Conservation (phyloP, 1,140 invertebrate genomes). For the Lasioglossum albipes region DNA sequence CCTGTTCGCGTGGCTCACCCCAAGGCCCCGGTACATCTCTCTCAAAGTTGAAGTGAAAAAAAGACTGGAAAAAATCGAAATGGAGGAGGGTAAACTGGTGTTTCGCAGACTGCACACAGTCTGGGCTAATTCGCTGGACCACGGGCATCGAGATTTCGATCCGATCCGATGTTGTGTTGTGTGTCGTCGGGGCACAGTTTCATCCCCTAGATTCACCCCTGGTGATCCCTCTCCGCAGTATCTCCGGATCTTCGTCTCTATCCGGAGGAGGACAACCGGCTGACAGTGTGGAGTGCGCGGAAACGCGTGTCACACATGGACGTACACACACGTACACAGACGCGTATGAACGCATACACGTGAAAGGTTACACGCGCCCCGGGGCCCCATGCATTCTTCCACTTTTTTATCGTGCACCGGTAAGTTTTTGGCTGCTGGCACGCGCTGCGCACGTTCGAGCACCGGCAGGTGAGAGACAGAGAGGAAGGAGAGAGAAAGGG, state of each 20-base stretch:
- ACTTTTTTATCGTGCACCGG: slow-evolving; percentile 56
- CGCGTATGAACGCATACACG: background rate
- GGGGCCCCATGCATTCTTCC: slow-evolving; percentile 48
- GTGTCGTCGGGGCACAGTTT: slow-evolving; percentile 7
- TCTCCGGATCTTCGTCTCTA: slow-evolving; percentile 45
- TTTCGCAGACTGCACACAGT: slow-evolving; percentile 11
- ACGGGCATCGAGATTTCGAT: slow-evolving; percentile 31
- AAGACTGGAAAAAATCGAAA: background rate
- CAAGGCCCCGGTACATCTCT: too few species aligned
- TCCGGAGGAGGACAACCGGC: slow-evolving; percentile 53
- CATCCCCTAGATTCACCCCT: background rate
- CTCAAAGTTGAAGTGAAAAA: background rate
- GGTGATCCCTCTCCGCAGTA: background rate
- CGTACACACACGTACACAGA: slow-evolving; percentile 4
- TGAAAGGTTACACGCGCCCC: slow-evolving; percentile 14
- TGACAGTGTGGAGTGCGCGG: slow-evolving; percentile 52
- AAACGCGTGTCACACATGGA: background rate
- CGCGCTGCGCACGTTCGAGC: slow-evolving; percentile 66
- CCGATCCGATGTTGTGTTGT: slow-evolving; percentile 15
- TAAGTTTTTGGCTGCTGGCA: slow-evolving; percentile 56
- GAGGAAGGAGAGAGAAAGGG: background rate
- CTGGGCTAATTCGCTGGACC: slow-evolving; percentile 45
- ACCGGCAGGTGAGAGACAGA: slow-evolving; percentile 65
- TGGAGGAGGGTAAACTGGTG: slow-evolving; percentile 6
- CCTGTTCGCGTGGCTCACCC: background rate